A percentile compares a stretch with the other conserved stretches of the same genome.
phyloP scores from a whole-genome alignment of 2,113 vertebrate species.

The Sialia sialis region DNA sequence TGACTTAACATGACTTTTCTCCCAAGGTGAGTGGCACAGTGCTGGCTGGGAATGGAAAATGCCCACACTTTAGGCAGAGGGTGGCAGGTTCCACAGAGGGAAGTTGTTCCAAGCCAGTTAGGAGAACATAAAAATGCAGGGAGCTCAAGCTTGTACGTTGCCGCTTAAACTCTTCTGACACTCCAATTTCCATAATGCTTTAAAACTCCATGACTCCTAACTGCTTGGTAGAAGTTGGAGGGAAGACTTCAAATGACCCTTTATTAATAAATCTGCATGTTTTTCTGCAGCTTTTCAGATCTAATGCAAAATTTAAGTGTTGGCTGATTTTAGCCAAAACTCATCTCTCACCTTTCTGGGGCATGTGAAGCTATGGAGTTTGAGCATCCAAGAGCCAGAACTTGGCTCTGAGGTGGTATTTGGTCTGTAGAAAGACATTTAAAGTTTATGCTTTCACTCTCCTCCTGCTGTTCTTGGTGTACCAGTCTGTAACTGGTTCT shows the following conservation, averaged over 20 bases:
- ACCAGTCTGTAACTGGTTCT: not conserved
- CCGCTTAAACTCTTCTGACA: not conserved
- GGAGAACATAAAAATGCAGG: not conserved
- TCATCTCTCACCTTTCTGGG: not conserved
- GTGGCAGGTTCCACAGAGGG: not conserved
- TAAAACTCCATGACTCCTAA: not conserved
- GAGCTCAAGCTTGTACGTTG: not conserved
- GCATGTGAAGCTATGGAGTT: not conserved
- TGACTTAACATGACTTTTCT: not conserved
- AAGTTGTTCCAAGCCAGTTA: not conserved
- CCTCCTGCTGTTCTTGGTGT: not conserved
- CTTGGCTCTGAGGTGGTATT: not conserved
- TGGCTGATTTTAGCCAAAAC: not conserved
- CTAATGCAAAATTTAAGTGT: not conserved
- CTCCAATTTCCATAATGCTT: not conserved
- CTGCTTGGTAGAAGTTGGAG: not conserved
- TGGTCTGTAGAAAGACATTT: not conserved
- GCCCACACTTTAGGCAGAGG: fast-evolving
- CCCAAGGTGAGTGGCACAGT: not conserved
- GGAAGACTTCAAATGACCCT: not conserved
- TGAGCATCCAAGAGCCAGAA: not conserved
- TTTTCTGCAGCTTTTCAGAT: not conserved
- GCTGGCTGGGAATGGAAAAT: not conserved
- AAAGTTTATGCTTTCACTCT: not conserved
- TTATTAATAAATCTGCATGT: not conserved